A percentile compares a stretch with the other conserved stretches of the same genome.
phyloP scores from a whole-genome alignment of 1,140 invertebrate species.

The Aphis craccivora region DNA sequence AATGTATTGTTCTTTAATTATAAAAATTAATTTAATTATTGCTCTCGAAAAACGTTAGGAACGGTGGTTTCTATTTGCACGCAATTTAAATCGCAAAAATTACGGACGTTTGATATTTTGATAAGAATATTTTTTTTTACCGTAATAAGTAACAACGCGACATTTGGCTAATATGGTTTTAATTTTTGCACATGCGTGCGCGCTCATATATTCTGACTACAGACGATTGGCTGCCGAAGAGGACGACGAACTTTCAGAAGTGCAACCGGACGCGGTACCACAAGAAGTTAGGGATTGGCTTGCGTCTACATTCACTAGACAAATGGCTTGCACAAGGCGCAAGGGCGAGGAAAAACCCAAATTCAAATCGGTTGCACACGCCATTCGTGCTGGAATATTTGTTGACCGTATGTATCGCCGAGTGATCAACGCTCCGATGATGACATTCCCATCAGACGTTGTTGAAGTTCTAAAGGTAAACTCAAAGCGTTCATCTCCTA shows the following conservation, averaged over 20 bases:
- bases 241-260: slow-evolving; percentile 93
- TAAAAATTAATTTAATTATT: background rate
- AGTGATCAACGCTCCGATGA: slow-evolving; percentile 82
- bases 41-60: background rate
- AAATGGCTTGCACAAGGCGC: slow-evolving; percentile 77
- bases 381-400: slow-evolving; percentile 95
- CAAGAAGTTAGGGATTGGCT: slow-evolving; percentile 96
- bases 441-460: slow-evolving; percentile 90
- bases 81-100: background rate
- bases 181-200: background rate
- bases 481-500: background rate
- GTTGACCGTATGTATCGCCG: slow-evolving; percentile 94
- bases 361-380: slow-evolving; percentile 96
- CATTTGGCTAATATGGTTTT: background rate
- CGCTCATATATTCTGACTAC: slow-evolving; percentile 44
- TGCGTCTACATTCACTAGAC: slow-evolving; percentile 95
- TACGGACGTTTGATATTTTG: background rate
- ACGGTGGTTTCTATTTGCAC: background rate
- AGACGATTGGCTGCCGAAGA: slow-evolving; percentile 80
- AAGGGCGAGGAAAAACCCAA: slow-evolving; percentile 82
- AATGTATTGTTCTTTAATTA: background rate
- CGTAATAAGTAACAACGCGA: background rate
- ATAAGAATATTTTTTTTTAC: background rate
- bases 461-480: slow-evolving; percentile 86
- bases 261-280: slow-evolving; percentile 94